These are phyloP conservation scores for Nothocercus julius DNA, from an alignment of 2,113 vertebrate species.

Conservation along the genomic window DNA sequence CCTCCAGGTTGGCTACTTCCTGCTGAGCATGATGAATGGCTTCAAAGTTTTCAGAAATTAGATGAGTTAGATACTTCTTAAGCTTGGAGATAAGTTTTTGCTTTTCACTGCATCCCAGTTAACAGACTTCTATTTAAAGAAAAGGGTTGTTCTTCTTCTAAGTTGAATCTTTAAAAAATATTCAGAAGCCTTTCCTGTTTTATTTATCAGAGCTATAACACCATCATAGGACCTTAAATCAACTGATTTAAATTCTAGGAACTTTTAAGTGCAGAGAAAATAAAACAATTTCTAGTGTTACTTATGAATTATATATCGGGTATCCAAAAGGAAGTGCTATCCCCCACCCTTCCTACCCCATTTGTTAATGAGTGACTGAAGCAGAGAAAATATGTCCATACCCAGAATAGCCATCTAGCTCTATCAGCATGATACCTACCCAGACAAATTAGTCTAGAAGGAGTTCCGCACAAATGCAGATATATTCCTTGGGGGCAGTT, in stretches of 20 bases:
- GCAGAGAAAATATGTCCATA: not conserved
- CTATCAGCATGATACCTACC: not conserved
- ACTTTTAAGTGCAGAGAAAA: not conserved
- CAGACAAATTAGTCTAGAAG: not conserved
- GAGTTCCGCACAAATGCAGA: not conserved
- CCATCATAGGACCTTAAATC: not conserved
- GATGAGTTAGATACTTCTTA: not conserved
- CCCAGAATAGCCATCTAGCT: not conserved
- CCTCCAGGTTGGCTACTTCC: not conserved
- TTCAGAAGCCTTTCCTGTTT: not conserved
- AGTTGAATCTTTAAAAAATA: not conserved
- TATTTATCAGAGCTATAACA: not conserved
- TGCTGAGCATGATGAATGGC: not conserved
- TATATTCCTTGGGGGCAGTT: not conserved
- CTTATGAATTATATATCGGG: not conserved
- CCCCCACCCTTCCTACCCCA: not conserved
- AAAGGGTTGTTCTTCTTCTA: not conserved
- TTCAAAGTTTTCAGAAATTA: conserved; percentile 11
- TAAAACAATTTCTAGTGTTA: not conserved
- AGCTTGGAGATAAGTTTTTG: not conserved
- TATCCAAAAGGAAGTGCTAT: not conserved
- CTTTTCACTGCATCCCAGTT: not conserved
- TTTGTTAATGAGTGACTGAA: not conserved
- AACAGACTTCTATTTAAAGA: not conserved
- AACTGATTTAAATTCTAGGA: not conserved